phyloP scores from a whole-genome alignment of 2,113 vertebrate species.

The Sus scrofa region DNA sequence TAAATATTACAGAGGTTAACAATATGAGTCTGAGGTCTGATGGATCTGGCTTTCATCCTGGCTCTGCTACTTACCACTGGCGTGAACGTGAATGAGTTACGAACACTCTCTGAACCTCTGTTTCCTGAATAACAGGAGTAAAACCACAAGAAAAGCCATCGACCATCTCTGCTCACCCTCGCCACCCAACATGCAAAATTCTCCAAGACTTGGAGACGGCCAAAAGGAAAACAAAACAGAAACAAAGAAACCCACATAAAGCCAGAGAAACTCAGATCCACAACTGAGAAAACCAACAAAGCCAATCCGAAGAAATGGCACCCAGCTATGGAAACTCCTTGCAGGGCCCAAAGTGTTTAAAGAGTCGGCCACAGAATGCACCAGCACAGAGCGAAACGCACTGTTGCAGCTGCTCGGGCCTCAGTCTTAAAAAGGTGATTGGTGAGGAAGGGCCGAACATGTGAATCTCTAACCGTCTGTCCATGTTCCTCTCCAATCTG shows the following conservation, averaged over 20 bases:
- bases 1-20: background rate
- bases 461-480: background rate
- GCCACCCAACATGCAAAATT: background rate
- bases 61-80: background rate
- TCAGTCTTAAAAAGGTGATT: background rate
- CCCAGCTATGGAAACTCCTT: constrained; percentile 4
- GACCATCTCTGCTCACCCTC: background rate
- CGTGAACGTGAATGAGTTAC: background rate
- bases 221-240: constrained; percentile 50
- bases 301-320: background rate
- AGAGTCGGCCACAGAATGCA: background rate
- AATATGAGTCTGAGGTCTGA: background rate
- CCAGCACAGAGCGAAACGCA: background rate
- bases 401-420: background rate
- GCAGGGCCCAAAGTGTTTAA: background rate
- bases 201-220: constrained; percentile 49
- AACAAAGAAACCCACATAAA: constrained; percentile 18
- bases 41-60: background rate
- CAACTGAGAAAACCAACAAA: background rate
- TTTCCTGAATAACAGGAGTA: constrained; percentile 20
- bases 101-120: background rate
- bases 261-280: constrained; percentile 2
- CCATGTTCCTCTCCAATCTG: background rate
- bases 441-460: background rate
- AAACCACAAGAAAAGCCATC: background rate